Evolutionary conservation across 2,888 invertebrate species (phyloP), one percentile per base, ranked within the genome.

Genomic region (Timandra comae): DNA sequence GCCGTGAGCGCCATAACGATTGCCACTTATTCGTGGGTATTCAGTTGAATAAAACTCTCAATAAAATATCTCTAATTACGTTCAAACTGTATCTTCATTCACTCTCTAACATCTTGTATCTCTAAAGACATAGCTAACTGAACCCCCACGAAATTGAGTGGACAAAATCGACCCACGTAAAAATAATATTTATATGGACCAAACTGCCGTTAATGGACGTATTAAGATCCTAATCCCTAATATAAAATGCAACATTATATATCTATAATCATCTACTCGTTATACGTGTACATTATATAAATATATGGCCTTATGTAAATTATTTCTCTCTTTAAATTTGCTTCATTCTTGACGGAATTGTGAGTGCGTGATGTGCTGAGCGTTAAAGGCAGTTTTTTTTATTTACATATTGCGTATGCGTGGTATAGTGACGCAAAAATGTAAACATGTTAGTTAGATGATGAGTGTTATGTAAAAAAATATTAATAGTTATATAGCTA

Each of bases 131-230:
- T n/a, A n/a, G 6, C 49, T 58, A 55, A 66, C 72, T 76, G 82
- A 57, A 64, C 67, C 56, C 66, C 71, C 75, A 68, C 68, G 38
- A 32, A 62, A 45, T 43, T 20, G 28, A 42, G 64, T 65, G 67
- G 65, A 62, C 57, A 61, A 49, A n/a, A 66, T 68, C 64, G 63
- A 64, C 60, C 50, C 63, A 70, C 72, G 55, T 67, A 76, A 81
- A n/a, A 81, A 78, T 79, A 80, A 81, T 80, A 75, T 74, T 80
- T 77, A 71, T 81, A 85, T 85, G 85, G 85, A 85, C 85, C 85
- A 85, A 85, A 81, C 78, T 81, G 78, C 81, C 81, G 71, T 84
- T 80, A 46, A 78, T 68, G 78, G 79, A 82, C 71, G 66, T 73
- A 80, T 81, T 76, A 77, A 74, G 43, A 73, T 80, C 81, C 73